Conservation (phyloP, 2,888 invertebrate species). For the Drosophila siamana region DNA sequence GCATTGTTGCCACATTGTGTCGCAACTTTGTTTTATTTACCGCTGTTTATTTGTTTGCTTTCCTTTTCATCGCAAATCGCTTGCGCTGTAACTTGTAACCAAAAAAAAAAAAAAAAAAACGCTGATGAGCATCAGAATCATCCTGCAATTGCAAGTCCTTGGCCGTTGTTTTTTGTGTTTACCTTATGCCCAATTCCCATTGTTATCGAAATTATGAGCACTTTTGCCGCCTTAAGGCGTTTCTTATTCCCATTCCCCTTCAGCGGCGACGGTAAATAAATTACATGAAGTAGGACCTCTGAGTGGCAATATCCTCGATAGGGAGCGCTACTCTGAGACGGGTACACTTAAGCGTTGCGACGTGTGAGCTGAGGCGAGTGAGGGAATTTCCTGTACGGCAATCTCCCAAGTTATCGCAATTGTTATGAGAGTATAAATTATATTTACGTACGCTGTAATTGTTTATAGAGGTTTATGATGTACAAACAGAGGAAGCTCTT, state of each 20-base stretch:
- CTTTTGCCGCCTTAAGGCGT: conserved; percentile 70
- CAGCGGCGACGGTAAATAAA: conserved; percentile 58
- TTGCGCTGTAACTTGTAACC: conserved; percentile 76
- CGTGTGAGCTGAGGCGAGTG: conserved; percentile 30
- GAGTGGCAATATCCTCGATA: conserved; percentile 8
- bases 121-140: conserved; percentile 17
- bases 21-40: conserved; percentile 66
- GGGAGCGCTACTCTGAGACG: conserved; percentile 9
- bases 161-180: conserved; percentile 16
- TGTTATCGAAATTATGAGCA: conserved; percentile 72
- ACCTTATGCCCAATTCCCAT: conserved; percentile 48
- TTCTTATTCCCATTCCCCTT: conserved; percentile 2
- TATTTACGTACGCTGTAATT: not conserved
- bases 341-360: conserved; percentile 23
- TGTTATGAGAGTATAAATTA: not conserved
- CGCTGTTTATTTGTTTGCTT: conserved; percentile 68
- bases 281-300: conserved; percentile 58
- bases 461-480: not conserved
- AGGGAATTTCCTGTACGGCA: not conserved
- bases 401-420: not conserved
- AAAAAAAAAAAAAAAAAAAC: too few relatives aligned
- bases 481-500: not conserved
- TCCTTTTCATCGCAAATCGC: conserved; percentile 67
- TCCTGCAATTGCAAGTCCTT: conserved; percentile 5
- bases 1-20: conserved; percentile 69